Conservation (phyloP, 2,888 invertebrate genomes). For the Cephus pulcher region DNA sequence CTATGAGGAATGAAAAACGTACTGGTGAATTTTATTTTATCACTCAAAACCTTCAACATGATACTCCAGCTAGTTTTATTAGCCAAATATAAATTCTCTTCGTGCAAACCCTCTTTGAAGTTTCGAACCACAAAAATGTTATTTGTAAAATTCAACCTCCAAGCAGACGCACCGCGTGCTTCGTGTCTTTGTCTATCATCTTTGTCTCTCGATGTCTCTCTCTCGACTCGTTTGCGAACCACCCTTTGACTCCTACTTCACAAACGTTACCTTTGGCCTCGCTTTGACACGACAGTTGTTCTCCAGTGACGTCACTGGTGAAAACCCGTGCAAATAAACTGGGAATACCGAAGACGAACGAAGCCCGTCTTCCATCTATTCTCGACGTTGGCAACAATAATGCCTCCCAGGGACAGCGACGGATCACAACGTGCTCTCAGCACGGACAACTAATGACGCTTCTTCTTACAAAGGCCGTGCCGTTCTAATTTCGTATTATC, state of each 20-base stretch:
- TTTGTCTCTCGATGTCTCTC: not conserved
- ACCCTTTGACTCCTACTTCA: not conserved
- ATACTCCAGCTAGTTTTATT: not conserved
- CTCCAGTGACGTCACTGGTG: conserved; percentile 17
- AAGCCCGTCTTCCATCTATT: conserved; percentile 35
- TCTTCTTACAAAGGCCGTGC: conserved; percentile 40
- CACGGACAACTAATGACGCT: conserved; percentile 42
- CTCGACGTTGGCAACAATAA: conserved; percentile 47
- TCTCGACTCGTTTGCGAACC: not conserved
- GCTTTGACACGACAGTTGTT: conserved; percentile 5
- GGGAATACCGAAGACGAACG: conserved; percentile 20
- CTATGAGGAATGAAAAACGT: not conserved
- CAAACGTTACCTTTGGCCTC: not conserved
- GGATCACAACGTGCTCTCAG: conserved; percentile 32
- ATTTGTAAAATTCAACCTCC: not conserved
- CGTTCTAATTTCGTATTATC: conserved; percentile 45
- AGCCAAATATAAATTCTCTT: not conserved
- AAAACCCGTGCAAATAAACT: conserved; percentile 21
- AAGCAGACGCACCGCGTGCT: not conserved
- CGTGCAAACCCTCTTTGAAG: not conserved
- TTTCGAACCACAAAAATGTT: not conserved
- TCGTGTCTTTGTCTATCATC: not conserved
- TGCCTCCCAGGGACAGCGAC: conserved; percentile 43
- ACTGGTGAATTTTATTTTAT: not conserved
- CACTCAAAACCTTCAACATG: not conserved